These are phyloP conservation scores for Triplophysa bombifrons DNA, from an alignment of 2,797 vertebrate genomes.

Conservation along the genomic window DNA sequence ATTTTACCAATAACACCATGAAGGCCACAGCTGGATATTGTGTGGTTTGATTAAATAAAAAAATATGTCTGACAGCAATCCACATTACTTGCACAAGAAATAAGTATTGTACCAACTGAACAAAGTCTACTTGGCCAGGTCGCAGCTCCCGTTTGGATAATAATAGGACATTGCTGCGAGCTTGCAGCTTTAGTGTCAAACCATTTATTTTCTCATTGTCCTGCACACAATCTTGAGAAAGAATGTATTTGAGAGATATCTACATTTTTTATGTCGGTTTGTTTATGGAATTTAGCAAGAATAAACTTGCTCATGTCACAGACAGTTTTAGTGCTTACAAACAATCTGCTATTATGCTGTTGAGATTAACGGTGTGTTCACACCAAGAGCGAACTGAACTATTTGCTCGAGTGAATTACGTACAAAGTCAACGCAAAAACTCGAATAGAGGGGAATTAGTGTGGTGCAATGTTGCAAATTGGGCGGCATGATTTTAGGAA, in stretches of 20 bases:
- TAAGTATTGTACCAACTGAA: slow-evolving; percentile 36
- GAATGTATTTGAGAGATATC: background rate
- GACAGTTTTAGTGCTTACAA: no score
- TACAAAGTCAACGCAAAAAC: no score
- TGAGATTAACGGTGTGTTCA: no score
- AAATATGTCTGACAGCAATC: slow-evolving; percentile 13
- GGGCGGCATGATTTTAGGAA: no score
- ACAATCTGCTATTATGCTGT: no score
- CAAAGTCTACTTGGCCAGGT: slow-evolving; percentile 52
- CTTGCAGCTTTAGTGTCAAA: slow-evolving; percentile 47
- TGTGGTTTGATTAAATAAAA: slow-evolving; percentile 5
- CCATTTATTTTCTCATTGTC: slow-evolving; percentile 14
- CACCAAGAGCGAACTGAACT: no score
- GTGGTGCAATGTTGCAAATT: no score
- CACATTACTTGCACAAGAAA: slow-evolving; percentile 36
- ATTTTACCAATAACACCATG: slow-evolving; percentile 4
- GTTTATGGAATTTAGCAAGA: background rate
- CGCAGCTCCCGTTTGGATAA: slow-evolving; percentile 50
- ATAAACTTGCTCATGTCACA: no score
- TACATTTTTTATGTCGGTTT: slow-evolving; percentile 5
- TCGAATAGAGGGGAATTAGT: no score
- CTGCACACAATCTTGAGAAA: slow-evolving; percentile 30
- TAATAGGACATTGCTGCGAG: slow-evolving; percentile 50
- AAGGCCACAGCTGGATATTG: slow-evolving; percentile 32
- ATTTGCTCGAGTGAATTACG: no score